phyloP scores from a whole-genome alignment of 2,113 vertebrate species.

The Platysteira castanea region DNA sequence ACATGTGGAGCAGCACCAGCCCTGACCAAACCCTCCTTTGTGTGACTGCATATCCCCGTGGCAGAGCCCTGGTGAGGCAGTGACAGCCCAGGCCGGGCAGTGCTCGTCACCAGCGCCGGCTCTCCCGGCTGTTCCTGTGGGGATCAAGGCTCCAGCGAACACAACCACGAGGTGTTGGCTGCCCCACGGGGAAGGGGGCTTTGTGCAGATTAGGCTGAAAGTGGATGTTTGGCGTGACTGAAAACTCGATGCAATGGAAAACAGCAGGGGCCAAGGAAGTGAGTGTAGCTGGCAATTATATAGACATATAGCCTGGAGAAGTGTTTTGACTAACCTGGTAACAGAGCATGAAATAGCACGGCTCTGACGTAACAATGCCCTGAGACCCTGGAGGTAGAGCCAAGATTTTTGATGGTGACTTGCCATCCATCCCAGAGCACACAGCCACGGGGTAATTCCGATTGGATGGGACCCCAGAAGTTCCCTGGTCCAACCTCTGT shows the following conservation, averaged over 20 bases:
- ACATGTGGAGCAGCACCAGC: not conserved
- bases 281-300: conserved; percentile 1
- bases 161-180: not conserved
- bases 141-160: rapidly evolving
- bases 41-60: not conserved
- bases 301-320: not conserved
- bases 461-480: not conserved
- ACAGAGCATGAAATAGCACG: not conserved
- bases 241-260: not conserved
- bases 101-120: rapidly evolving
- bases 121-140: rapidly evolving
- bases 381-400: not conserved
- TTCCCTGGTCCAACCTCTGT: not conserved
- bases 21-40: not conserved
- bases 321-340: conserved; percentile 54
- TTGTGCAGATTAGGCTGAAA: not conserved
- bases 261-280: conserved; percentile 18
- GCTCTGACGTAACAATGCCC: conserved; percentile 12
- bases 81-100: rapidly evolving
- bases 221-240: not conserved
- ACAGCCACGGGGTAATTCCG: not conserved
- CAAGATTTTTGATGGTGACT: not conserved
- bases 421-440: not conserved
- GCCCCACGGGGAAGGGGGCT: not conserved
- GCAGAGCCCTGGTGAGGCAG: not conserved